Percentiles rank a stretch among this genome's conserved stretches.
These are phyloP conservation scores for Limenitis arthemis DNA, from an alignment of 2,888 invertebrate genomes.

Conservation along the genomic window DNA sequence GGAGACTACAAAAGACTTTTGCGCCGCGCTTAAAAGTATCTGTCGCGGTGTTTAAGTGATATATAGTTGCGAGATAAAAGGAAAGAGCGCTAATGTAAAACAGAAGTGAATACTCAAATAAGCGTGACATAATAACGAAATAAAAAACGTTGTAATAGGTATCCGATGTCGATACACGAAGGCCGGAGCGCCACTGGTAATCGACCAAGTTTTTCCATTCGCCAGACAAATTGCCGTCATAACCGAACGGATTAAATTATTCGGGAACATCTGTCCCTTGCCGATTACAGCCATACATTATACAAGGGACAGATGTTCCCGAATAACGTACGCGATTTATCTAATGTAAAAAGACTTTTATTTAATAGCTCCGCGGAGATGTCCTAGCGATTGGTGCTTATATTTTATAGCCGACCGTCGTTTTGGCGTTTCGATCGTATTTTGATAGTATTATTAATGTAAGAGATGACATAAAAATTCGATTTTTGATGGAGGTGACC, in stretches of 20 bases:
- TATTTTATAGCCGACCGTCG: constrained; percentile 59
- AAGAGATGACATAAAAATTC: constrained; percentile 55
- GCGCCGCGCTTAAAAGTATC: constrained; percentile 34
- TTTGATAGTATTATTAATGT: constrained; percentile 65
- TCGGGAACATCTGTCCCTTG: constrained; percentile 69
- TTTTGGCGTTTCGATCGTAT: constrained; percentile 52
- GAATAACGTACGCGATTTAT: constrained; percentile 68
- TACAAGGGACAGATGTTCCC: constrained; percentile 70
- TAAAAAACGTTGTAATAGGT: constrained; percentile 44
- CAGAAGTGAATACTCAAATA: constrained; percentile 66
- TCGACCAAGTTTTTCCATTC: constrained; percentile 69
- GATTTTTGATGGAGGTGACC: constrained; percentile 56
- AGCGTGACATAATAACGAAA: constrained; percentile 58
- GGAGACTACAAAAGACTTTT: constrained; percentile 42
- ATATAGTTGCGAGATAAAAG: constrained; percentile 41
- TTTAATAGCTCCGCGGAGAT: constrained; percentile 66
- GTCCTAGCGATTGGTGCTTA: constrained; percentile 62
- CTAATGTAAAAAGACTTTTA: constrained; percentile 71
- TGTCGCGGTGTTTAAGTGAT: constrained; percentile 46
- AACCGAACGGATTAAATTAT: constrained; percentile 71
- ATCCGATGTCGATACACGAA: constrained; percentile 35
- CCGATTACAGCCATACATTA: constrained; percentile 70
- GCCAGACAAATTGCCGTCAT: constrained; percentile 69
- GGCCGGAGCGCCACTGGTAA: constrained; percentile 47
- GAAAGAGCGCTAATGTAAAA: constrained; percentile 58